A percentile compares a stretch with the other conserved stretches of the same genome.
Conservation (phyloP, 1,140 invertebrate species). For the Asbolus verrucosus region DNA sequence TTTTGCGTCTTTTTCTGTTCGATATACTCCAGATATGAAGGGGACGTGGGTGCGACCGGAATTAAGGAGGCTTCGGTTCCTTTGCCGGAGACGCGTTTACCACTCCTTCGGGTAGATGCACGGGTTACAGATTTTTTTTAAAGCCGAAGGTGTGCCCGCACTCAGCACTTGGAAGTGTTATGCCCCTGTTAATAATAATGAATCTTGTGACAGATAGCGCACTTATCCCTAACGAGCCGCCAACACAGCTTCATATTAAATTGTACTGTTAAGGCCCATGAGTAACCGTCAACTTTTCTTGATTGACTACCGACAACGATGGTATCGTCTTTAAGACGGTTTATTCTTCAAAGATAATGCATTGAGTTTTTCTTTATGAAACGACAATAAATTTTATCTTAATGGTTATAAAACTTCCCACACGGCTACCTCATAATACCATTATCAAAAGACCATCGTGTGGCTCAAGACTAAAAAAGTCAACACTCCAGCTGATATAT, state of each 20-base stretch:
- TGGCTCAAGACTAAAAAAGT: too few species aligned
- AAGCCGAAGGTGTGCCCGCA: conserved; percentile 14
- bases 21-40: conserved; percentile 37
- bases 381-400: conserved; percentile 41
- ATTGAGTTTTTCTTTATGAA: conserved; percentile 24
- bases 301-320: neutral
- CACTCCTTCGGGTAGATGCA: conserved; percentile 28
- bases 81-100: conserved; percentile 19
- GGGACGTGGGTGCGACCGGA: conserved; percentile 45
- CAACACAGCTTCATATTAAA: too few species aligned
- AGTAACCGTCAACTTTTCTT: too few species aligned
- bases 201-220: too few species aligned
- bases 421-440: conserved; percentile 40
- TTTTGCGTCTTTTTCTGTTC: conserved; percentile 45
- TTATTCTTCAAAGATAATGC: conserved; percentile 27
- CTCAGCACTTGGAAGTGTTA: too few species aligned
- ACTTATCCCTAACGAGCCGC: too few species aligned
- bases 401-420: conserved; percentile 20
- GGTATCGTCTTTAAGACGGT: neutral
- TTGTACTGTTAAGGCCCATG: too few species aligned
- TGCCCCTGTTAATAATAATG: too few species aligned
- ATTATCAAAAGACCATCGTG: too few species aligned
- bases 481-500: too few species aligned
- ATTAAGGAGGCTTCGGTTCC: conserved; percentile 41
- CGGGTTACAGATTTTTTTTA: conserved; percentile 31